phyloP scores from a whole-genome alignment of 64 coral and sea anemone species.

The Montipora foliosa region DNA sequence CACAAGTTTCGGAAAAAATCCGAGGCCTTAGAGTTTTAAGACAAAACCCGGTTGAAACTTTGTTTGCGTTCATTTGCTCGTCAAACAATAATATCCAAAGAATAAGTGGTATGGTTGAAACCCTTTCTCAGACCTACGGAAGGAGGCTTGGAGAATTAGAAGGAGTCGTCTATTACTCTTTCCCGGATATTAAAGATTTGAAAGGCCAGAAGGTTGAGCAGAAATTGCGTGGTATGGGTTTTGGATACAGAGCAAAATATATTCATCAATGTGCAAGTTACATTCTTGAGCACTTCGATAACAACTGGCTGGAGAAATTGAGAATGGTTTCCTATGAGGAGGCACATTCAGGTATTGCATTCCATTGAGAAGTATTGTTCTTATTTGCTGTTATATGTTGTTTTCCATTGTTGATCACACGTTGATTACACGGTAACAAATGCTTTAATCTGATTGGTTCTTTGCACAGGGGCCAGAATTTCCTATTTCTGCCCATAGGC shows the following conservation, averaged over 20 bases:
- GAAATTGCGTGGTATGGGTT: constrained; percentile 71
- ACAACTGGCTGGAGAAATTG: constrained; percentile 76
- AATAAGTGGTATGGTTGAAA: constrained; percentile 85
- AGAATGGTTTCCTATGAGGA: constrained; percentile 73
- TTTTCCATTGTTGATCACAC: too few relatives aligned
- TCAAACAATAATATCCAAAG: constrained; percentile 97
- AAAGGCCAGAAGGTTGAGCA: constrained; percentile 69
- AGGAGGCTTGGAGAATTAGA: constrained; percentile 66
- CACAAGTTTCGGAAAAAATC: constrained; percentile 68
- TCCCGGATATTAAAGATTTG: constrained; percentile 77
- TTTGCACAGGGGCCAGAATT: too few relatives aligned
- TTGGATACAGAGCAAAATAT: constrained; percentile 98
- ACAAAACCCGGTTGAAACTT: constrained; percentile 92
- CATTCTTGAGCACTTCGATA: constrained; percentile 61
- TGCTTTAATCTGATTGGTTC: too few relatives aligned
- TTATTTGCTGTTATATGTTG: too few relatives aligned
- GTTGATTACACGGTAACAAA: too few relatives aligned
- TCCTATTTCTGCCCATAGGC: too few relatives aligned
- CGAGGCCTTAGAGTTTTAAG: constrained; percentile 74
- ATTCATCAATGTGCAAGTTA: constrained; percentile 76
- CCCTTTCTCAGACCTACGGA: constrained; percentile 84
- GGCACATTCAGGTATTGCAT: constrained; percentile 73
- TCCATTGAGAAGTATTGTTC: too few relatives aligned
- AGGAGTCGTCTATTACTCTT: constrained; percentile 70
- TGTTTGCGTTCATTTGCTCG: constrained; percentile 97